Percentiles rank a stretch among this genome's conserved stretches.
phyloP scores from a whole-genome alignment of 2,888 invertebrate species.

The Clitarchus hookeri region DNA sequence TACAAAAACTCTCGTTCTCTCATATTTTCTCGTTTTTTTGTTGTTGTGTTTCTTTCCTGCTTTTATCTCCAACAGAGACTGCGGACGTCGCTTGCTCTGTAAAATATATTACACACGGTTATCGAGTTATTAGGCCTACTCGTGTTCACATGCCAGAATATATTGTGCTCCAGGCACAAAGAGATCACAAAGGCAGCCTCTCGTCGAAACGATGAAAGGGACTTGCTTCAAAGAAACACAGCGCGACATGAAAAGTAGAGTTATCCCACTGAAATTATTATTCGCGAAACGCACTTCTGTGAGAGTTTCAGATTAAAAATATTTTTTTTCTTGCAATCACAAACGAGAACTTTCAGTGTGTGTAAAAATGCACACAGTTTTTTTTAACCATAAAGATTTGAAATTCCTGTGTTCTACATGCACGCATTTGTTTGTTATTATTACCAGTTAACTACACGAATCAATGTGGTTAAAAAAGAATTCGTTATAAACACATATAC shows the following conservation, averaged over 20 bases:
- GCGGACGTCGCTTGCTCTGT: background rate
- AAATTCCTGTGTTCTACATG: too few species aligned
- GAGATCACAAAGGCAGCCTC: background rate
- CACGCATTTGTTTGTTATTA: too few species aligned
- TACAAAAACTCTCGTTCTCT: background rate
- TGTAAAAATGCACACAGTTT: too few species aligned
- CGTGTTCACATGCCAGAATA: background rate
- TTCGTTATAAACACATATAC: too few species aligned
- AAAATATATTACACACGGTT: slow-evolving; percentile 6
- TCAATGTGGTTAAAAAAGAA: too few species aligned
- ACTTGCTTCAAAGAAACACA: background rate
- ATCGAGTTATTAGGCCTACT: background rate
- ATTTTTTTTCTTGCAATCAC: too few species aligned
- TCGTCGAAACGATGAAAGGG: background rate
- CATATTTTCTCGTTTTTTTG: background rate
- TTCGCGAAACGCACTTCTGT: background rate
- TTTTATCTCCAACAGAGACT: background rate
- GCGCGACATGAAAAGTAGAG: background rate
- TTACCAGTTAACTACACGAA: too few species aligned
- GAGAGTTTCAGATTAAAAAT: background rate
- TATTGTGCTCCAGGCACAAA: slow-evolving; percentile 1
- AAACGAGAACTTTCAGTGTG: too few species aligned
- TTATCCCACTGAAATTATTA: background rate
- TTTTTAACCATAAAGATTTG: too few species aligned
- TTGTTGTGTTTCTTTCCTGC: background rate